These are phyloP conservation scores for Cryptotis parvus DNA, from an alignment of 2,113 vertebrate genomes.

Conservation along the genomic window DNA sequence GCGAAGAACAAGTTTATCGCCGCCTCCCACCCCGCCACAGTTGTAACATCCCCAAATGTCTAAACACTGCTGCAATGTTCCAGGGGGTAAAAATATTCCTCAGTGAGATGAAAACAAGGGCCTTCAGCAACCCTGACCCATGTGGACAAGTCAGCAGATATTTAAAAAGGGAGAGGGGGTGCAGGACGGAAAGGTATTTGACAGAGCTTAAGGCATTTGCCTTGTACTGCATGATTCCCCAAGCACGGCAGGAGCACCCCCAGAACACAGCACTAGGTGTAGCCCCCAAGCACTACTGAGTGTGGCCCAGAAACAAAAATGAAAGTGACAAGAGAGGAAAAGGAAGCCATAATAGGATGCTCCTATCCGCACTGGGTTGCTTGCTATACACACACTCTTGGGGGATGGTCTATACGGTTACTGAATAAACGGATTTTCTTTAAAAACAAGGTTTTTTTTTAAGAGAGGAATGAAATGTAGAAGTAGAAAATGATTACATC, in stretches of 20 bases:
- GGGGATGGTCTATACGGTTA: too few relatives aligned
- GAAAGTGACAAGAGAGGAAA: background rate
- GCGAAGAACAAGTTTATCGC: background rate
- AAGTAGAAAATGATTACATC: background rate
- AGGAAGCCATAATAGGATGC: background rate
- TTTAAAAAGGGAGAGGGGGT: background rate
- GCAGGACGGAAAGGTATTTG: too few relatives aligned
- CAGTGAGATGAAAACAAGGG: background rate
- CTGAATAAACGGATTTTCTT: background rate
- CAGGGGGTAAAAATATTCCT: background rate
- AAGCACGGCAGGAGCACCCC: background rate
- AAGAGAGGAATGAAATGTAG: background rate
- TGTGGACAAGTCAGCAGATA: background rate
- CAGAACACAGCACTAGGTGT: background rate
- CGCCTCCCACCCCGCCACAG: background rate
- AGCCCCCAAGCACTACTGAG: background rate
- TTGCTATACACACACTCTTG: background rate
- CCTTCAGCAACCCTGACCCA: background rate
- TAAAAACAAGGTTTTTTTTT: slow-evolving; percentile 20
- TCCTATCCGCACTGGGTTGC: background rate
- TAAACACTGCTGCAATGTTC: background rate
- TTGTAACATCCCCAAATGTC: background rate
- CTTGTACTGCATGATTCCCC: too few relatives aligned
- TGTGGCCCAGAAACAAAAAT: background rate
- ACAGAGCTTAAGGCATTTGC: too few relatives aligned